phyloP scores from a whole-genome alignment of 2,888 invertebrate genomes.

The Chelonus formosanus region DNA sequence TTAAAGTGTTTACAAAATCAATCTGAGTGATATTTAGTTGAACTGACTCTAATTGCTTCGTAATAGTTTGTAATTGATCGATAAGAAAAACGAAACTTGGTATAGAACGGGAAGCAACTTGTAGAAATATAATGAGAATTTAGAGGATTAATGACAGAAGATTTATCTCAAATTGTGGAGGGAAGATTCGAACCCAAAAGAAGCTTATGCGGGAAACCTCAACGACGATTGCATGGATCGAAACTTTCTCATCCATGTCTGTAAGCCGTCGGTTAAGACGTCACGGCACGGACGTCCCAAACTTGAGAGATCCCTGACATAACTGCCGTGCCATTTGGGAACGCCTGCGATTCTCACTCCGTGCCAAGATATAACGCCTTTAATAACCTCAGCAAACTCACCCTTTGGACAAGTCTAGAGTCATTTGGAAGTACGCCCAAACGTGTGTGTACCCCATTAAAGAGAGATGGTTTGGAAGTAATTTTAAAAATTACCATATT shows the following conservation, averaged over 20 bases:
- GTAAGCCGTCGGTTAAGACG: slow-evolving; percentile 46
- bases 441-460: slow-evolving; percentile 37
- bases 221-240: slow-evolving; percentile 18
- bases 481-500: slow-evolving; percentile 13
- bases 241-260: slow-evolving; percentile 20
- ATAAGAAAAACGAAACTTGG: no score
- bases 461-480: slow-evolving; percentile 31
- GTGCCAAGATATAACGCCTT: slow-evolving; percentile 39
- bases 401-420: slow-evolving; percentile 36
- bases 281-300: slow-evolving; percentile 44
- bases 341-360: slow-evolving; percentile 37
- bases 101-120: no score
- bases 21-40: no score
- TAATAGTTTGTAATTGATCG: no score
- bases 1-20: no score
- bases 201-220: slow-evolving; percentile 14
- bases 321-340: slow-evolving; percentile 45
- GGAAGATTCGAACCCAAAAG: not conserved
- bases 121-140: slow-evolving; percentile 2
- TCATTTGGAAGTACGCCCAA: slow-evolving; percentile 53
- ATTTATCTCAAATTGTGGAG: not conserved
- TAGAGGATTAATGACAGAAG: slow-evolving; percentile 6
- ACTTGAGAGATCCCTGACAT: slow-evolving; percentile 38
- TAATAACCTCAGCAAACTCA: slow-evolving; percentile 31
- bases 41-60: no score